Percentiles rank a stretch among this genome's conserved stretches.
Evolutionary conservation across 2,113 vertebrate genomes (phyloP).

Genomic region (Mus spicilegus): DNA sequence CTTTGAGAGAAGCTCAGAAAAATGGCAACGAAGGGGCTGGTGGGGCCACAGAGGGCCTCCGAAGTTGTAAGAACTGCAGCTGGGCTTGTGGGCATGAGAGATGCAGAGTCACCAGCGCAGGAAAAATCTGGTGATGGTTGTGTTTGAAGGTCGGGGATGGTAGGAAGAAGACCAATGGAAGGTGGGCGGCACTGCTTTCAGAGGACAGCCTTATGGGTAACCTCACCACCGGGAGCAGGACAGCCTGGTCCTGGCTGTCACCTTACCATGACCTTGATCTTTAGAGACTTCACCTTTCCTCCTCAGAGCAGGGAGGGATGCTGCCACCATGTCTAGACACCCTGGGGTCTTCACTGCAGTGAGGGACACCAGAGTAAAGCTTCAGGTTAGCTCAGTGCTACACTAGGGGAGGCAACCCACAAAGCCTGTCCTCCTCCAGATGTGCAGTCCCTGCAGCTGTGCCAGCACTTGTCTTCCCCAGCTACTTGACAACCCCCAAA

Average conservation of each 20-base stretch:
- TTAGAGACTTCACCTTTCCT: too few relatives aligned
- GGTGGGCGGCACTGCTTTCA: accelerated
- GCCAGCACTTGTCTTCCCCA: neutral
- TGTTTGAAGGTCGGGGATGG: accelerated
- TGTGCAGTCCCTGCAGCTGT: neutral
- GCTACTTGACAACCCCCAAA: neutral
- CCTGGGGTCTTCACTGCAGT: accelerated
- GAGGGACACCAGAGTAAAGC: neutral
- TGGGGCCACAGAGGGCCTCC: neutral
- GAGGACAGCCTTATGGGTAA: neutral
- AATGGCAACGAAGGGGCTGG: neutral
- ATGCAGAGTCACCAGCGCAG: accelerated
- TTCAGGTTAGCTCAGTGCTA: neutral
- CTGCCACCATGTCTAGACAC: neutral
- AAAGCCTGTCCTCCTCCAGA: neutral
- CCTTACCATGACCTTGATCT: neutral
- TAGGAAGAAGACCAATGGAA: neutral
- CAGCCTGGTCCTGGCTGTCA: neutral
- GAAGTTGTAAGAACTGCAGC: neutral
- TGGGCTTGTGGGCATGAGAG: accelerated
- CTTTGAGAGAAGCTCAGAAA: too few relatives aligned
- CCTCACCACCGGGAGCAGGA: neutral
- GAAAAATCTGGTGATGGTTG: neutral
- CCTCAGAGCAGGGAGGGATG: neutral
- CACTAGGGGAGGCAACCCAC: too few relatives aligned